Conservation (phyloP, 2,113 vertebrate genomes). For the Ptilonorhynchus violaceus region DNA sequence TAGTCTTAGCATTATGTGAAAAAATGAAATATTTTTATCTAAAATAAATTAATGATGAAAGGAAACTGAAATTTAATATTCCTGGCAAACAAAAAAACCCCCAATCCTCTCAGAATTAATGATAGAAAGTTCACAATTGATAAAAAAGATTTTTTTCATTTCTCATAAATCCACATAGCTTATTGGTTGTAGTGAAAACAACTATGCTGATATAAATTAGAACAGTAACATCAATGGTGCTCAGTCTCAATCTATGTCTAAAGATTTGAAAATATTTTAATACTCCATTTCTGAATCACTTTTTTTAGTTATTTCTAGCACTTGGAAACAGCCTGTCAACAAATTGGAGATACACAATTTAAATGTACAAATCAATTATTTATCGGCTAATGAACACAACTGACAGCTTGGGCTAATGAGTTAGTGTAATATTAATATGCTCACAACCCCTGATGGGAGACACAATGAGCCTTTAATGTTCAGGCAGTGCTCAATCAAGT, state of each 20-base stretch:
- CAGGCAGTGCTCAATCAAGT: not conserved
- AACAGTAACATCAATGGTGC: not conserved
- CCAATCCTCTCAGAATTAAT: not conserved
- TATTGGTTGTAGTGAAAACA: not conserved
- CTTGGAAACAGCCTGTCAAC: not conserved
- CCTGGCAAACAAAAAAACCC: rapidly evolving
- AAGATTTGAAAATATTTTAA: not conserved
- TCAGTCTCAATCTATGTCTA: not conserved
- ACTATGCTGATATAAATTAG: not conserved
- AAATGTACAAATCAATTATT: not conserved
- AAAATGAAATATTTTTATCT: not conserved
- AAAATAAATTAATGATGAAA: not conserved
- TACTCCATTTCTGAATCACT: not conserved
- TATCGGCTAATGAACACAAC: not conserved
- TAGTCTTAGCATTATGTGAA: not conserved
- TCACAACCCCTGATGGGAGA: not conserved
- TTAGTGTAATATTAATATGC: not conserved
- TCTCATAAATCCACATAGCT: not conserved
- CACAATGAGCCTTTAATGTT: not conserved
- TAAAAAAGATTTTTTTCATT: not conserved
- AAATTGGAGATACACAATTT: not conserved
- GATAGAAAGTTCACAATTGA: not conserved
- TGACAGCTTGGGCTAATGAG: not conserved
- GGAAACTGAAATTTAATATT: not conserved
- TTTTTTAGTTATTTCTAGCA: not conserved